A percentile compares a stretch with the other conserved stretches of the same genome.
These are phyloP conservation scores for Bufotes viridis DNA, from an alignment of 2,797 vertebrate species.

Conservation along the genomic window DNA sequence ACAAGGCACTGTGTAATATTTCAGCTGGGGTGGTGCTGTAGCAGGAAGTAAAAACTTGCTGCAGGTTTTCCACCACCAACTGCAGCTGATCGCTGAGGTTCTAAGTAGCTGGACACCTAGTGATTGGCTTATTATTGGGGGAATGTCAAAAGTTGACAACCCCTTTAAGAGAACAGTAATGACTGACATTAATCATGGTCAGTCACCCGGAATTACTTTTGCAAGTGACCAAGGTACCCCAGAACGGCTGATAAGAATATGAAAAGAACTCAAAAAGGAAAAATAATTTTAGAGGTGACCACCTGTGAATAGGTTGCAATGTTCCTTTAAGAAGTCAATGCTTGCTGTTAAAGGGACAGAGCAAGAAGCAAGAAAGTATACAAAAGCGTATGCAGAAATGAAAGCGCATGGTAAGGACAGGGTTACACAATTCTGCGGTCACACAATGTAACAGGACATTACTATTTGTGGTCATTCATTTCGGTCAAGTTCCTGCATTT, in stretches of 20 bases:
- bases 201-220: neutral
- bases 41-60: neutral
- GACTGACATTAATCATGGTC: neutral
- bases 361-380: neutral
- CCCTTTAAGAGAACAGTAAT: neutral
- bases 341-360: conserved; percentile 4
- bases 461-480: neutral
- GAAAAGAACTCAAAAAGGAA: neutral
- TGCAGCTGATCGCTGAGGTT: neutral
- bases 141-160: neutral
- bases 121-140: too few relatives aligned
- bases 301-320: neutral
- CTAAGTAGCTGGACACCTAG: neutral
- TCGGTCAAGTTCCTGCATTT: neutral
- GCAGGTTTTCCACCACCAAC: neutral
- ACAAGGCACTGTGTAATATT: neutral
- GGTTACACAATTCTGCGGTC: neutral
- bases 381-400: neutral
- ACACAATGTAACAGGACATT: neutral
- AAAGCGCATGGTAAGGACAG: neutral
- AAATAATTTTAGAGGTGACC: neutral
- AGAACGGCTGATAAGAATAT: neutral
- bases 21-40: neutral
- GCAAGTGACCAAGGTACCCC: neutral
- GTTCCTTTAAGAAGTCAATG: neutral